Percentiles rank a stretch among this genome's conserved stretches.
phyloP scores from a whole-genome alignment of 2,113 vertebrate species.

The Microcebus ravelobensis region DNA sequence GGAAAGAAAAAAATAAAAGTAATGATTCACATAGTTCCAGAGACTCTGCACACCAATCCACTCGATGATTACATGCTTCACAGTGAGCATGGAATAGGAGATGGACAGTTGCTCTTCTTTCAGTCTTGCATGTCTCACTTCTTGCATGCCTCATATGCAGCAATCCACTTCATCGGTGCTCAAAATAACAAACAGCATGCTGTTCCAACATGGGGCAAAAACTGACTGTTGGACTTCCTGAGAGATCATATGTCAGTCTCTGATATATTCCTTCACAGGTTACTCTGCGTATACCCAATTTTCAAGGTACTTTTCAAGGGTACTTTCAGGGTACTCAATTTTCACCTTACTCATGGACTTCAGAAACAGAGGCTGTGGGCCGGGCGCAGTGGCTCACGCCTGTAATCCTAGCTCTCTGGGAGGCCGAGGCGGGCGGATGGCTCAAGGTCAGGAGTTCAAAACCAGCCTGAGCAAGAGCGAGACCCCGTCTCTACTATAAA shows the following conservation, averaged over 20 bases:
- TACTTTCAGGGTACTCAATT: neutral
- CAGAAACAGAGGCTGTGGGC: neutral
- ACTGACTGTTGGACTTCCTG: neutral
- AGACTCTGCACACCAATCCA: neutral
- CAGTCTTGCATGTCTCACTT: neutral
- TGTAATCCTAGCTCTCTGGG: no score
- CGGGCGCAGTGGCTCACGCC: no score
- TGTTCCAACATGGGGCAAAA: neutral
- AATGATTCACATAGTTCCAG: neutral
- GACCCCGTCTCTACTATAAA: no score
- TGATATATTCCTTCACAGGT: neutral
- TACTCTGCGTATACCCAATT: neutral
- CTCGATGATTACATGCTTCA: neutral
- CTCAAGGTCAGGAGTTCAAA: no score
- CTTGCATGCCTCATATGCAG: neutral
- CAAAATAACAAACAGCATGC: neutral
- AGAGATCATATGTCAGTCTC: neutral
- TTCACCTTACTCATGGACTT: conserved; percentile 8
- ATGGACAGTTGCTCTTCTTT: neutral
- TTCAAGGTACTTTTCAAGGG: neutral
- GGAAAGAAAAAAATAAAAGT: neutral
- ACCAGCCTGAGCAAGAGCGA: no score
- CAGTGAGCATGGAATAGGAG: neutral
- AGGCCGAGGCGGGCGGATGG: no score
- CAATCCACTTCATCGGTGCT: neutral